Conservation (phyloP, 2,797 vertebrate species). For the Eleutherodactylus coqui region DNA sequence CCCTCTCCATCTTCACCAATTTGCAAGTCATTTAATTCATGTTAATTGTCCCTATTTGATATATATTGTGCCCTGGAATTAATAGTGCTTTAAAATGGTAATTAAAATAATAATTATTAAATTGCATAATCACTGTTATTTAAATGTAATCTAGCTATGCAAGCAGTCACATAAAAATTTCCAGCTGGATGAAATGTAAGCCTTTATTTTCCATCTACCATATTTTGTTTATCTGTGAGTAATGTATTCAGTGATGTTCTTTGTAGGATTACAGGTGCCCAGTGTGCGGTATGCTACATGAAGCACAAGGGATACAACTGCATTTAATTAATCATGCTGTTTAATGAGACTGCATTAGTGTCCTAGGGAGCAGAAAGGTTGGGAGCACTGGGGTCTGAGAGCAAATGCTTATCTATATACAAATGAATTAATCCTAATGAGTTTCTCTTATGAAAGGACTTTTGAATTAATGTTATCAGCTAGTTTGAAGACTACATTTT, state of each 20-base stretch:
- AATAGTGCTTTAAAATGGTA: too few relatives aligned
- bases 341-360: background rate
- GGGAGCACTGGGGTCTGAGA: background rate
- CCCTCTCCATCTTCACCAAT: too few relatives aligned
- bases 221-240: background rate
- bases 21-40: too few relatives aligned
- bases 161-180: background rate
- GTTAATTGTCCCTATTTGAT: too few relatives aligned
- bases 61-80: too few relatives aligned
- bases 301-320: background rate
- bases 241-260: background rate
- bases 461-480: background rate
- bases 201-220: too few relatives aligned
- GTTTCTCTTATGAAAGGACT: background rate
- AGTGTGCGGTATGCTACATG: background rate
- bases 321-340: background rate
- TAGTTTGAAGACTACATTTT: background rate
- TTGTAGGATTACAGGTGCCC: background rate
- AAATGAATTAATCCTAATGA: slow-evolving; percentile 12
- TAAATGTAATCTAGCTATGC: background rate
- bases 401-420: background rate
- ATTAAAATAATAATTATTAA: background rate
- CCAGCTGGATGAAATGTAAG: background rate
- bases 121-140: background rate
- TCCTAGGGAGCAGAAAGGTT: background rate